Evolutionary conservation across 2,797 vertebrate genomes (phyloP).

Genomic region (Pampus argenteus): DNA sequence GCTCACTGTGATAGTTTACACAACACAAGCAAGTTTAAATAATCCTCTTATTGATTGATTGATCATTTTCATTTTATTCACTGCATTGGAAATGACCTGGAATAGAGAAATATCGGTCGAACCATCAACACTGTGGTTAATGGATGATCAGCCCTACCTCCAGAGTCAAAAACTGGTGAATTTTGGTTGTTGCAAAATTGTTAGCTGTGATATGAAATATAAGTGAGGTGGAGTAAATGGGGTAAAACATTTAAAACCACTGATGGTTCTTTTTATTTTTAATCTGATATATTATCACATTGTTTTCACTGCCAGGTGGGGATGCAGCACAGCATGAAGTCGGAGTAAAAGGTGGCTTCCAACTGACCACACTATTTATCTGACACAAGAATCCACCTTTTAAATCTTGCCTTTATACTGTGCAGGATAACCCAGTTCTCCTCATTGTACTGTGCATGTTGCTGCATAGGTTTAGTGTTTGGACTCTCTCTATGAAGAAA

Average conservation of each 20-base stretch:
- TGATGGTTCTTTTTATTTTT: neutral
- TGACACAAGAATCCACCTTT: conserved; percentile 18
- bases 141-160: neutral
- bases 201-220: neutral
- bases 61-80: too few relatives aligned
- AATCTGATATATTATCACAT: neutral
- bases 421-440: conserved; percentile 62
- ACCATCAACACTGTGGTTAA: neutral
- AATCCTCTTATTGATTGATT: neutral
- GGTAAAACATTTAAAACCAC: neutral
- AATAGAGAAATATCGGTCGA: neutral
- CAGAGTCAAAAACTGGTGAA: neutral
- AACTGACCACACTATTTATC: neutral
- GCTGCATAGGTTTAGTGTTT: conserved; percentile 42
- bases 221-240: neutral
- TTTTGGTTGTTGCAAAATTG: neutral
- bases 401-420: conserved; percentile 17
- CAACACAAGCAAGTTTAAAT: neutral
- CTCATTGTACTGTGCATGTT: conserved; percentile 32
- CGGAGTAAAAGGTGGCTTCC: neutral
- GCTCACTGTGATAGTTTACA: neutral
- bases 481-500: conserved; percentile 57
- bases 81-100: neutral
- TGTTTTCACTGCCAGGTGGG: neutral
- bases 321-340: neutral